These are phyloP conservation scores for Sebastes minor DNA, from an alignment of 2,797 vertebrate species.

Conservation along the genomic window DNA sequence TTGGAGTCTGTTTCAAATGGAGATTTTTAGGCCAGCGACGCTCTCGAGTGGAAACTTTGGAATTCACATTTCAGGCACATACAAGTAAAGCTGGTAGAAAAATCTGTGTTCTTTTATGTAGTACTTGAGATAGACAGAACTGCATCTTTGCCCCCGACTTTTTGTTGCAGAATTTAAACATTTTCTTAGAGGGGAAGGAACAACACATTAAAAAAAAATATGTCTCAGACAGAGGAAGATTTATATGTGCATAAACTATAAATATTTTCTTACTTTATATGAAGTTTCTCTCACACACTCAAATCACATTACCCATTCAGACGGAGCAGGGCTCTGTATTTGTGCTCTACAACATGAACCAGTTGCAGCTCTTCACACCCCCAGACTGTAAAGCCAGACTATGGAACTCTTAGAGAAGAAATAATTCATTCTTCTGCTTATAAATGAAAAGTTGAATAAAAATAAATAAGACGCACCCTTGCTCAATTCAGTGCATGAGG, in stretches of 20 bases:
- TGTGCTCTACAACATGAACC: constrained; percentile 28
- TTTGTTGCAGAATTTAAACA: neutral
- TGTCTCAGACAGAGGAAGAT: neutral
- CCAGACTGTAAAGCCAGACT: neutral
- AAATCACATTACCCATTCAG: neutral
- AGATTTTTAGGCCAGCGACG: neutral
- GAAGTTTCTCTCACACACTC: neutral
- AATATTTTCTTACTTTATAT: neutral
- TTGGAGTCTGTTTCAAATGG: neutral
- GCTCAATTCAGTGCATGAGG: neutral
- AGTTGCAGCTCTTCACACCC: neutral
- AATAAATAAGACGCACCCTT: neutral
- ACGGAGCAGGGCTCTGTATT: neutral
- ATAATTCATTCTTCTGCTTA: neutral
- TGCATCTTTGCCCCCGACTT: neutral
- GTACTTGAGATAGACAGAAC: constrained; percentile 5
- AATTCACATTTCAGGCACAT: constrained; percentile 51
- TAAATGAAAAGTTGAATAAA: neutral
- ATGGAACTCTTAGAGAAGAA: neutral
- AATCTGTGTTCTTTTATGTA: neutral
- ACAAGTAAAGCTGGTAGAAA: constrained; percentile 39
- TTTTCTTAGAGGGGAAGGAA: neutral
- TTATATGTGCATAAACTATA: neutral
- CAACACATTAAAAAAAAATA: neutral
- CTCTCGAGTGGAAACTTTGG: constrained; percentile 20